These are phyloP conservation scores for Hirtodrosophila cameraria DNA, from an alignment of 2,888 invertebrate species.

Conservation along the genomic window DNA sequence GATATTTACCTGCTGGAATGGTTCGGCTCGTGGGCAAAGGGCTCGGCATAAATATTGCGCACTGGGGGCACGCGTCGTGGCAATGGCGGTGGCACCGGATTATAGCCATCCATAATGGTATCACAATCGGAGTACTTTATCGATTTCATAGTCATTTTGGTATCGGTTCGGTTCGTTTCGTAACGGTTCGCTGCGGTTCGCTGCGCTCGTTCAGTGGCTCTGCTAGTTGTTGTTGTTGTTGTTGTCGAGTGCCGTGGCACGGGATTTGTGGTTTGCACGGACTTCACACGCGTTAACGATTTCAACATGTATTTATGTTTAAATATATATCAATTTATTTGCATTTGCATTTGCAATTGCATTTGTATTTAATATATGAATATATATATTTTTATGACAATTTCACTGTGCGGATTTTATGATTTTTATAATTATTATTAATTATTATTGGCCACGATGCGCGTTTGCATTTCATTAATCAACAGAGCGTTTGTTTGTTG, in stretches of 20 bases:
- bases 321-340: constrained; percentile 37
- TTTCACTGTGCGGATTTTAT: constrained; percentile 33
- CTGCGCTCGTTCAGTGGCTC: background rate
- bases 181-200: background rate
- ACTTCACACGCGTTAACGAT: constrained; percentile 5
- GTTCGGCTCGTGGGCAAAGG: constrained; percentile 84
- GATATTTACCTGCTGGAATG: constrained; percentile 84
- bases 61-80: constrained; percentile 84
- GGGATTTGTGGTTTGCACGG: background rate
- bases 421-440: constrained; percentile 56
- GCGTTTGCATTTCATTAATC: constrained; percentile 64
- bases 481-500: constrained; percentile 8
- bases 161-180: constrained; percentile 12
- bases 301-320: constrained; percentile 30
- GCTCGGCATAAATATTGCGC: constrained; percentile 84
- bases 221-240: too few species aligned
- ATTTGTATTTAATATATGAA: constrained; percentile 26
- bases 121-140: constrained; percentile 85
- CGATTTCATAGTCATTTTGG: constrained; percentile 85
- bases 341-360: constrained; percentile 40
- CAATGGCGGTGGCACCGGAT: constrained; percentile 84
- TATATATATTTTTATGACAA: constrained; percentile 16
- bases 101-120: constrained; percentile 85
- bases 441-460: constrained; percentile 65
- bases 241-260: too few species aligned